These are phyloP conservation scores for Blastobasis lacticolella DNA, from an alignment of 2,888 invertebrate species.

Conservation along the genomic window DNA sequence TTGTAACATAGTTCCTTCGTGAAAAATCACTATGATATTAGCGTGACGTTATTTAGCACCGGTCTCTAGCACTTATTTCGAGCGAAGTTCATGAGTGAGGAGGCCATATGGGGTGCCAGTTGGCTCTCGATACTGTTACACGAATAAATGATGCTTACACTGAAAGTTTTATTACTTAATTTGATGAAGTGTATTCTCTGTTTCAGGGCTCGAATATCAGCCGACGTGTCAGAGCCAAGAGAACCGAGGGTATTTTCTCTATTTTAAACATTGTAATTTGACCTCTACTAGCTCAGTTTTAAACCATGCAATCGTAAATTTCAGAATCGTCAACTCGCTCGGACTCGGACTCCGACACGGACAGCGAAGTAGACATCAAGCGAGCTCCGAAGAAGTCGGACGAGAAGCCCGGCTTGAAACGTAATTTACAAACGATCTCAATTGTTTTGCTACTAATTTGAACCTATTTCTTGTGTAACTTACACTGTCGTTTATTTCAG, in stretches of 20 bases:
- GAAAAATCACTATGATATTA: no score
- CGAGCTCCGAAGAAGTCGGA: slow-evolving; percentile 53
- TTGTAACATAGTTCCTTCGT: no score
- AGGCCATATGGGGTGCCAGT: no score
- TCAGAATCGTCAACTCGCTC: slow-evolving; percentile 59
- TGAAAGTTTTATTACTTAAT: no score
- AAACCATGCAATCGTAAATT: slow-evolving; percentile 5
- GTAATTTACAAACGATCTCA: slow-evolving; percentile 26
- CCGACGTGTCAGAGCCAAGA: slow-evolving; percentile 52
- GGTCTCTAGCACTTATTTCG: no score
- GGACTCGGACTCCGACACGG: slow-evolving; percentile 68
- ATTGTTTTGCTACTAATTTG: background rate
- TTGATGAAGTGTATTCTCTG: slow-evolving; percentile 5
- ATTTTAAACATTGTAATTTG: background rate
- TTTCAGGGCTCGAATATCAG: slow-evolving; percentile 66
- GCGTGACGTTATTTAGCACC: no score
- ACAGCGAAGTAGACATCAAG: slow-evolving; percentile 65
- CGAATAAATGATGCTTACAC: no score
- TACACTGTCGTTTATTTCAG: slow-evolving; percentile 2
- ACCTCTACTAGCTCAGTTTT: background rate
- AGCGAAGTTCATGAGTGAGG: no score
- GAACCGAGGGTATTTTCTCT: slow-evolving; percentile 44
- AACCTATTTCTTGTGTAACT: background rate
- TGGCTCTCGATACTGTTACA: no score
- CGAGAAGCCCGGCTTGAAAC: slow-evolving; percentile 48